phyloP scores from a whole-genome alignment of 2,888 invertebrate genomes.

The Xestia rhomboidea region DNA sequence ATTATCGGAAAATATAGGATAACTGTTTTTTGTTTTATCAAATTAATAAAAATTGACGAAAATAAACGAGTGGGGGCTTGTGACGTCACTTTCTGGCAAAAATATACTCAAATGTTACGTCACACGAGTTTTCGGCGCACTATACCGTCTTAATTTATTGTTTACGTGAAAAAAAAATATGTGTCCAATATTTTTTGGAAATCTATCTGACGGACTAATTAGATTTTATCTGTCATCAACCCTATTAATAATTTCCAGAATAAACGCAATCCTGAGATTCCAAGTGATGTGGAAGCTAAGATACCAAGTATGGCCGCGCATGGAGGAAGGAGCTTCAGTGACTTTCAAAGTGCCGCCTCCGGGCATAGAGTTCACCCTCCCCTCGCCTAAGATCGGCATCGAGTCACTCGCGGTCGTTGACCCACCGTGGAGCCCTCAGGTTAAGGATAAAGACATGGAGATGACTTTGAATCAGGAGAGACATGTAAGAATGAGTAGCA shows the following conservation, averaged over 20 bases:
- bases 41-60: too few species aligned
- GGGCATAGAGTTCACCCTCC: conserved; percentile 99
- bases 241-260: conserved; percentile 73
- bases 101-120: too few species aligned
- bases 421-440: conserved; percentile 99
- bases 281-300: conserved; percentile 99
- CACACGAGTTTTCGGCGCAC: too few species aligned
- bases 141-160: too few species aligned
- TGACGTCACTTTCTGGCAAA: too few species aligned
- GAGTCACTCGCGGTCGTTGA: conserved; percentile 98
- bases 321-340: conserved; percentile 99
- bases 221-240: too few species aligned
- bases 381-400: conserved; percentile 99
- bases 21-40: too few species aligned
- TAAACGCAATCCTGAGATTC: conserved; percentile 92
- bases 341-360: conserved; percentile 99
- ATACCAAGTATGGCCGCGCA: conserved; percentile 99
- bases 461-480: conserved; percentile 99
- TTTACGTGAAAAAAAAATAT: too few species aligned
- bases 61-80: too few species aligned
- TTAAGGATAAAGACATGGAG: conserved; percentile 99
- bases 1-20: too few species aligned
- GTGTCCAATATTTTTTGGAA: too few species aligned
- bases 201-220: too few species aligned
- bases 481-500: conserved; percentile 92